A percentile compares a stretch with the other conserved stretches of the same genome.
Evolutionary conservation across 2,113 vertebrate species (phyloP).

Genomic region (Myrmophylax atrothorax): DNA sequence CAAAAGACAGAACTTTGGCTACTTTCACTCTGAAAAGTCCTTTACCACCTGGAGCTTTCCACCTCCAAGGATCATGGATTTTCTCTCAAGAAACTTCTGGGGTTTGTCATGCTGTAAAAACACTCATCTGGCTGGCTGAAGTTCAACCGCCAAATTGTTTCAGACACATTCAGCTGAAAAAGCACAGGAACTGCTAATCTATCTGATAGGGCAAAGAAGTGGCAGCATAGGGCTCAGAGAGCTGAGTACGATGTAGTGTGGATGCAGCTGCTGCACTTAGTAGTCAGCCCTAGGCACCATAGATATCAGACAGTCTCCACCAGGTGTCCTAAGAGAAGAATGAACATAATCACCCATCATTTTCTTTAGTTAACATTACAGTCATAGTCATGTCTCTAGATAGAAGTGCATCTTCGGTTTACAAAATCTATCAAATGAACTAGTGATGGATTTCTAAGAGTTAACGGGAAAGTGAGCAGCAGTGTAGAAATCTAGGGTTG

Average conservation of each 20-base stretch:
- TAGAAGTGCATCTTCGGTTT: neutral
- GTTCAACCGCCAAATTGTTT: neutral
- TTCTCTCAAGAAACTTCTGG: neutral
- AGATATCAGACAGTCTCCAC: neutral
- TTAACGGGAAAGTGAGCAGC: neutral
- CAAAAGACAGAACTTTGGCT: neutral
- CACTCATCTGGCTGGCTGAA: neutral
- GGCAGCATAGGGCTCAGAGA: neutral
- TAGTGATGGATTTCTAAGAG: neutral
- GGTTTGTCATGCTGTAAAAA: neutral
- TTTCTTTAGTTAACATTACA: neutral
- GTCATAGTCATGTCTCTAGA: neutral
- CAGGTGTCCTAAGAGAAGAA: neutral
- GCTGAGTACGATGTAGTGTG: rapidly evolving
- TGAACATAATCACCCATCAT: neutral
- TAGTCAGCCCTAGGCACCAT: neutral
- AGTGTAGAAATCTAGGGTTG: neutral
- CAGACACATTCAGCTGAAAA: neutral
- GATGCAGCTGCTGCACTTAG: neutral
- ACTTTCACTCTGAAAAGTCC: neutral
- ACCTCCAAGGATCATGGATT: neutral
- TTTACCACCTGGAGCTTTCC: neutral
- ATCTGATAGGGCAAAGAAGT: neutral
- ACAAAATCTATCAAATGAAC: neutral
- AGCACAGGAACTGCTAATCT: neutral